A percentile compares a stretch with the other conserved stretches of the same genome.
Conservation (phyloP, 1,140 invertebrate genomes). For the Anadara kagoshimensis region DNA sequence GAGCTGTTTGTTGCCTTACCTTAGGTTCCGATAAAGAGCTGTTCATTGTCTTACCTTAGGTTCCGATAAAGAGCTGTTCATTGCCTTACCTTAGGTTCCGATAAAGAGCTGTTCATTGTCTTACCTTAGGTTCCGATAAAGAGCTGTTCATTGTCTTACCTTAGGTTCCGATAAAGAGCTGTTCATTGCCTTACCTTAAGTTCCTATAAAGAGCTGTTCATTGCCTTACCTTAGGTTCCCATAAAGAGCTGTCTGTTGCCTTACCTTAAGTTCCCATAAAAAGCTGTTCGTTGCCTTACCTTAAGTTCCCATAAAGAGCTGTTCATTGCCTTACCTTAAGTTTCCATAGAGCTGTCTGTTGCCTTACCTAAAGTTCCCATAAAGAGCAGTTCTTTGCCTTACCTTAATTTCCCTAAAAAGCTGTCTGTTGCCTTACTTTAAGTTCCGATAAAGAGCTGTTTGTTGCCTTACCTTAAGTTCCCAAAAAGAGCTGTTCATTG, state of each 20-base stretch:
- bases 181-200: neutral
- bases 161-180: neutral
- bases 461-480: neutral
- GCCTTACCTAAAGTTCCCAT: too few relatives aligned
- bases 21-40: too few relatives aligned
- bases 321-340: neutral
- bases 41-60: conserved; percentile 84
- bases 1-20: conserved; percentile 89
- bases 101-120: conserved; percentile 90
- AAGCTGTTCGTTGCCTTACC: neutral
- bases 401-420: neutral
- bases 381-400: neutral
- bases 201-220: neutral
- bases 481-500: too few relatives aligned
- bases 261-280: neutral
- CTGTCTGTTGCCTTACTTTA: too few relatives aligned
- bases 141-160: neutral
- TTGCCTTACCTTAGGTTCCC: neutral
- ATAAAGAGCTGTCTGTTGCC: neutral
- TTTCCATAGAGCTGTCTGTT: too few relatives aligned
- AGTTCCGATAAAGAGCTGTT: too few relatives aligned
- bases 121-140: too few relatives aligned
- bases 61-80: conserved; percentile 92
- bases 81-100: conserved; percentile 84
- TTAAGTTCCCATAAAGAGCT: neutral